Evolutionary conservation across 53 echinoderm and acorn worm species (phyloP), one percentile per base, ranked within the genome.

Genomic region (Arbacia lixula): DNA sequence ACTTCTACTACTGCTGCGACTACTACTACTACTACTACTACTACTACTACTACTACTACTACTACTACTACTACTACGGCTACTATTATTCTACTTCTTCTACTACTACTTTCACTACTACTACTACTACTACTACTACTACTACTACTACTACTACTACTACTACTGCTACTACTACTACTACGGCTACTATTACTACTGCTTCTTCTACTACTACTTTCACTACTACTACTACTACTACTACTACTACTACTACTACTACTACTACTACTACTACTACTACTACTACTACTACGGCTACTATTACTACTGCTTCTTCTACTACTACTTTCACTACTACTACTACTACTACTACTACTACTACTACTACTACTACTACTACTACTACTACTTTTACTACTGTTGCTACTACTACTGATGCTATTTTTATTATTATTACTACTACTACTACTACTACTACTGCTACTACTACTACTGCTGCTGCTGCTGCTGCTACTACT

Each of bases 361-460:
- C 63, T 62, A 62, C 63, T 62, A 62, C 63, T 62, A 62, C 63
- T 62, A 62, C 63, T 62, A 62, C 63, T 62, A 62, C 63, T 62
- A 30, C 31, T 62, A 30, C 63, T 62, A 30, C 33, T 54, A 54
- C 55, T 12, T 21, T 0, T 62, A 5, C 63, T 62, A 62, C 63
- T 62, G 4, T 25, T 54, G 25, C 29, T 62, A 62, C 63, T 62
- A 62, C 14, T 8, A 35, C 63, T 62, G 0, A 16, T 62, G 6
- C 63, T 8, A 62, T 28, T 8, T 28, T 3, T 62, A 62, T 28
- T 62, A 62, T 0, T 62, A 62, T 4, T 20, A 46, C 46, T 46
- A 46, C 6, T 39, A 67, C 68, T 40, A 24, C 41, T 24, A 19
- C 41, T 40, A 16, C 25, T 68, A 68, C 41, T 41, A 22, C 68